A percentile compares a stretch with the other conserved stretches of the same genome.
Conservation (phyloP, 2,888 invertebrate genomes). For the Eupeodes luniger region DNA sequence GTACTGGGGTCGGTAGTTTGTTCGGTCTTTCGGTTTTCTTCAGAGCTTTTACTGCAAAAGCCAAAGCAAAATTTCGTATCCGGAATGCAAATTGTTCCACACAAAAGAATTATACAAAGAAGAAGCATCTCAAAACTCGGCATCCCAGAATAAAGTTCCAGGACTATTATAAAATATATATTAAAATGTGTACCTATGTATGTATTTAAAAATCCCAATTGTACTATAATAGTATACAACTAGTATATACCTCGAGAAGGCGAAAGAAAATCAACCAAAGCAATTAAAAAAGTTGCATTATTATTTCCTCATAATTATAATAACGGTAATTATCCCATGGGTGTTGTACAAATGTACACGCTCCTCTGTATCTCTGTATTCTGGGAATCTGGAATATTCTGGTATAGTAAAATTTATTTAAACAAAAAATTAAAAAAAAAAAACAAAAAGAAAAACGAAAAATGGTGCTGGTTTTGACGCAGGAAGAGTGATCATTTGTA, state of each 20-base stretch:
- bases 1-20: not conserved
- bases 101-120: not conserved
- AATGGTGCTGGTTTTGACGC: slow-evolving; percentile 40
- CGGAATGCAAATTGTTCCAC: slow-evolving; percentile 41
- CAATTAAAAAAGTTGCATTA: slow-evolving; percentile 70
- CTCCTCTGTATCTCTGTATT: not conserved
- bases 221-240: not conserved
- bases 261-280: slow-evolving; percentile 42
- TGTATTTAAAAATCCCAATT: slow-evolving; percentile 17
- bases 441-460: not conserved
- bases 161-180: not conserved
- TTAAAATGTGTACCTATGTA: not conserved
- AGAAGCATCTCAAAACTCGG: not conserved
- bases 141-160: slow-evolving; percentile 4
- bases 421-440: not conserved
- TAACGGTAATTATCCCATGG: slow-evolving; percentile 59
- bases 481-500: slow-evolving; percentile 54
- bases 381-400: slow-evolving; percentile 22
- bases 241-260: not conserved
- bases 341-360: slow-evolving; percentile 9
- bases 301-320: slow-evolving; percentile 71
- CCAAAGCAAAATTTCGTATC: slow-evolving; percentile 31
- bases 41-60: slow-evolving; percentile 22
- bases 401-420: slow-evolving; percentile 4
- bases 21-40: not conserved